Conservation (phyloP, 2,888 invertebrate genomes). For the Ennomos erosarius region DNA sequence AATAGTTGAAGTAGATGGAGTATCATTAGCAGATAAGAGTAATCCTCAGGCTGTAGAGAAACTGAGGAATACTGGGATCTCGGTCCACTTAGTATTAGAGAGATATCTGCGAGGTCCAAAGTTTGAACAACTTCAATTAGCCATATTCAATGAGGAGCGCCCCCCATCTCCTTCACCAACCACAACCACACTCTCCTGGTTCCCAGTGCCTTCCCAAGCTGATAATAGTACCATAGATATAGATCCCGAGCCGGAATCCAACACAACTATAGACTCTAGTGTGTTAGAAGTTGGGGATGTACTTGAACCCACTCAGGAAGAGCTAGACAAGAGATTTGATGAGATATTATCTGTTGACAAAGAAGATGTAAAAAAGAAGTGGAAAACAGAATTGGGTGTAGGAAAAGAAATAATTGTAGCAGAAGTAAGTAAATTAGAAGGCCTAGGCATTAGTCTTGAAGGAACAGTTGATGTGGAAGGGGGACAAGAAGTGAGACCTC, state of each 20-base stretch:
- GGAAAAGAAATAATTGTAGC: constrained; percentile 96
- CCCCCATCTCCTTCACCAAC: constrained; percentile 90
- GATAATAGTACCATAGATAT: constrained; percentile 85
- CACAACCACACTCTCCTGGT: constrained; percentile 93
- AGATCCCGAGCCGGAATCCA: constrained; percentile 92
- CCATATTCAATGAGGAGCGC: constrained; percentile 88
- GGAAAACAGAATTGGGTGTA: constrained; percentile 92
- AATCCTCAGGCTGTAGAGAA: constrained; percentile 99
- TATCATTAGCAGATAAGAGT: constrained; percentile 94
- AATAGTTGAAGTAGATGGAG: constrained; percentile 97
- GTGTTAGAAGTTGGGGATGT: constrained; percentile 85
- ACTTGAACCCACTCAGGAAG: constrained; percentile 81
- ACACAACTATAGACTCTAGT: constrained; percentile 92
- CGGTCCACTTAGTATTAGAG: constrained; percentile 95
- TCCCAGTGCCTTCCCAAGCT: constrained; percentile 90
- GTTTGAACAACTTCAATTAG: constrained; percentile 95
- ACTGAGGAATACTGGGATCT: constrained; percentile 95
- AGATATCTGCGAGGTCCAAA: constrained; percentile 97
- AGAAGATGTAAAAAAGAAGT: constrained; percentile 91
- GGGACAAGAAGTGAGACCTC: constrained; percentile 98
- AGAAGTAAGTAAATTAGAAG: constrained; percentile 96
- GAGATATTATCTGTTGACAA: constrained; percentile 83
- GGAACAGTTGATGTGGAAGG: constrained; percentile 99
- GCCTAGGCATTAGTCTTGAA: constrained; percentile 98
- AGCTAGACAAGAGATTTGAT: constrained; percentile 77